These are phyloP conservation scores for Yponomeuta sedellus DNA, from an alignment of 2,888 invertebrate species.

Conservation along the genomic window DNA sequence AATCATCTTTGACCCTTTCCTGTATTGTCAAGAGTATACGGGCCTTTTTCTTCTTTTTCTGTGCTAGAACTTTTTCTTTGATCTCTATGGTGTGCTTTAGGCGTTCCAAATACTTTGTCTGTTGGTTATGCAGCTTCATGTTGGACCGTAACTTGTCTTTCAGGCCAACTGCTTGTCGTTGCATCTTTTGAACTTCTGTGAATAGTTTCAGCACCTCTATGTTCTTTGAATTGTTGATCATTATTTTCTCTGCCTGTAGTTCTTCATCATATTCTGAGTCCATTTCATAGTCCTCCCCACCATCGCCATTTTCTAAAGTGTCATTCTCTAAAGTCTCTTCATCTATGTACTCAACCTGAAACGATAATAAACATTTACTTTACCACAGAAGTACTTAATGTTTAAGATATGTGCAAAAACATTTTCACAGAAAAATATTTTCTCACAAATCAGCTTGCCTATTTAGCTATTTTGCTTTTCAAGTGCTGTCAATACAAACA, in stretches of 20 bases:
- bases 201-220: constrained; percentile 56
- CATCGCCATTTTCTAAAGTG: constrained; percentile 27
- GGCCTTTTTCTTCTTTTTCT: constrained; percentile 63
- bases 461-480: too few relatives aligned
- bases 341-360: constrained; percentile 68
- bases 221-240: constrained; percentile 27
- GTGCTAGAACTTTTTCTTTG: constrained; percentile 53
- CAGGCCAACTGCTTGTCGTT: constrained; percentile 47
- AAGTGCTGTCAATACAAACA: too few relatives aligned
- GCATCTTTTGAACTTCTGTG: constrained; percentile 61
- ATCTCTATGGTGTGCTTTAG: constrained; percentile 55
- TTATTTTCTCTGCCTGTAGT: constrained; percentile 21
- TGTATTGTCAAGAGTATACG: constrained; percentile 57
- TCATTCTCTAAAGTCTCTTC: constrained; percentile 57
- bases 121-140: constrained; percentile 54
- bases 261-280: constrained; percentile 21
- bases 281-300: constrained; percentile 39
- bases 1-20: constrained; percentile 65
- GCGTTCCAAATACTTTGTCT: constrained; percentile 46
- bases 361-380: constrained; percentile 17
- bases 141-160: constrained; percentile 57
- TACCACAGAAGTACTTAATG: neutral
- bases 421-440: neutral
- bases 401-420: neutral
- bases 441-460: neutral